phyloP scores from a whole-genome alignment of 2,113 vertebrate genomes.

The Atlantisia rogersi region DNA sequence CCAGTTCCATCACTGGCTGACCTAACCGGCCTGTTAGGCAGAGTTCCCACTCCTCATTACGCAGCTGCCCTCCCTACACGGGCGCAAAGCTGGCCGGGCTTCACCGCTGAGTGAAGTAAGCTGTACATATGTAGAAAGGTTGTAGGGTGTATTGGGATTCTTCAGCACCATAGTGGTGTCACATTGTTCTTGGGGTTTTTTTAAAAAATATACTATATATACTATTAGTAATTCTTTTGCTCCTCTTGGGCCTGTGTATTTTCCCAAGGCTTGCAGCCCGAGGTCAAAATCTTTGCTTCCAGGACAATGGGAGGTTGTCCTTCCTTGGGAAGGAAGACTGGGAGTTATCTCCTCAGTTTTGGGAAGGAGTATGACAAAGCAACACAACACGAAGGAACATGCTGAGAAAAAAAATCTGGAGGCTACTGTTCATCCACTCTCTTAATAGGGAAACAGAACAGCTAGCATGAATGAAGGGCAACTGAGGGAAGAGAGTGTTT shows the following conservation, averaged over 20 bases:
- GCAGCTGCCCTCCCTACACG: not conserved
- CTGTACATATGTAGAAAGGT: slow-evolving; percentile 59
- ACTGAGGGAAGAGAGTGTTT: not conserved
- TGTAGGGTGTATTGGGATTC: slow-evolving; percentile 28
- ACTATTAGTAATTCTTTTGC: slow-evolving; percentile 20
- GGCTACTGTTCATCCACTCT: not conserved
- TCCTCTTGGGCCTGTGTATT: not conserved
- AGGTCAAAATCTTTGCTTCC: not conserved
- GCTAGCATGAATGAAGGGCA: not conserved
- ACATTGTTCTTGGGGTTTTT: accelerated
- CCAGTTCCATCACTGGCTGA: not conserved
- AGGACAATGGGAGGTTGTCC: not conserved
- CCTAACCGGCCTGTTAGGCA: not conserved
- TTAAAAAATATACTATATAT: not conserved
- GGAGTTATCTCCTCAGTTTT: not conserved
- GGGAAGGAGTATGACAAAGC: not conserved
- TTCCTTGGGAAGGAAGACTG: not conserved
- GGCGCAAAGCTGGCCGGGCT: not conserved
- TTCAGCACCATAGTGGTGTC: not conserved
- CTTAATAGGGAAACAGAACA: not conserved
- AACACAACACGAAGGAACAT: not conserved
- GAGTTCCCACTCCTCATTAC: not conserved
- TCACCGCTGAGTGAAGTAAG: not conserved
- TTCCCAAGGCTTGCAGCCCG: not conserved
- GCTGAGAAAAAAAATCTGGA: not conserved